These are phyloP conservation scores for Antechinus stuartii DNA, from an alignment of 2,113 vertebrate species.

Conservation along the genomic window DNA sequence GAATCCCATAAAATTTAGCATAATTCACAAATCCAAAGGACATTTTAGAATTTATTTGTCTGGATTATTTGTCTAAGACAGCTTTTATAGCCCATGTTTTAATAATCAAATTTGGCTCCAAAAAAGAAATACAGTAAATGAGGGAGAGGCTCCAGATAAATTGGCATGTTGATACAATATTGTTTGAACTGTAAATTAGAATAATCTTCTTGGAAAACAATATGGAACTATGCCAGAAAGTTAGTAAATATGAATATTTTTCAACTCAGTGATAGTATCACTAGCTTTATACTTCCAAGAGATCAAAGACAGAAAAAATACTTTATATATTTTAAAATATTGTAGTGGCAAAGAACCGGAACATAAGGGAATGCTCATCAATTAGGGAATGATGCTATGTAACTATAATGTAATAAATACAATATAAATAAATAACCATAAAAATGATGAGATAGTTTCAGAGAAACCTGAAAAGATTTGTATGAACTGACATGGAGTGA, in stretches of 20 bases:
- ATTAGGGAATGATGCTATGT: neutral
- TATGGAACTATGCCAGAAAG: neutral
- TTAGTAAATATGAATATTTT: neutral
- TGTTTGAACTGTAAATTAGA: neutral
- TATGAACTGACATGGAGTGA: neutral
- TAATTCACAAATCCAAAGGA: neutral
- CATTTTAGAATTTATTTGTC: neutral
- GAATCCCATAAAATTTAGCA: neutral
- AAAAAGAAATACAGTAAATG: neutral
- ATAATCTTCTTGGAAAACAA: neutral
- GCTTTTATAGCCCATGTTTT: neutral
- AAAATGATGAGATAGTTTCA: neutral
- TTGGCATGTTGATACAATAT: neutral
- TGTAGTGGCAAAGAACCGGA: neutral
- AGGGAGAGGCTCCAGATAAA: neutral
- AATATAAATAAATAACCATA: neutral
- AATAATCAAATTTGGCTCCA: neutral
- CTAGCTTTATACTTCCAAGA: neutral
- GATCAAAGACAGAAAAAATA: neutral
- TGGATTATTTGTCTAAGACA: neutral
- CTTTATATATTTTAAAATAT: neutral
- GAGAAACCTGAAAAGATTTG: neutral
- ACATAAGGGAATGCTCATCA: neutral
- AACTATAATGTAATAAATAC: neutral
- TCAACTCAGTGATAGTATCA: neutral